Evolutionary conservation across 2,888 invertebrate species (phyloP), one percentile per base, ranked within the genome.

Genomic region (Empis livida): DNA sequence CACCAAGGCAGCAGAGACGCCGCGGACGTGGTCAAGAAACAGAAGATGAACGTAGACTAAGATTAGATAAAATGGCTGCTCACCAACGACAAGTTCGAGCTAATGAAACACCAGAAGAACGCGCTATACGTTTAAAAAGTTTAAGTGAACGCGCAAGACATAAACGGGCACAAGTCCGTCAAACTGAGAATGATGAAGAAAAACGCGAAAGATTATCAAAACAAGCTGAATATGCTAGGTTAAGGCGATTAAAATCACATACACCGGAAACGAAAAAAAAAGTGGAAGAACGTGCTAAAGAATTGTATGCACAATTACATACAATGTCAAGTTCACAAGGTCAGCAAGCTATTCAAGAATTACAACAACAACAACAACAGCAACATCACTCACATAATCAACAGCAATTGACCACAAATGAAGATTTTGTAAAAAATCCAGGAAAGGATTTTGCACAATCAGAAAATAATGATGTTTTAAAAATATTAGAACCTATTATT

Each of bases 401-500:
- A 52, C 42, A 47, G 35, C 35, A 44, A 37, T 23, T 23, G 14
- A 47, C 17, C 15, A 42, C 46, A n/a, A 47, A 42, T 27, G 55
- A 55, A 40, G 52, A 56, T 39, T 58, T 57, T 45, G 57, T 53
- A 9, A 59, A 59, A 49, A 57, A 59, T 45, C 57, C 61, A 20
- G 56, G 57, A 44, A 61, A 62, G 50, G 62, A 62, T 50, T 62
- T 59, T 48, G 55, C 56, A 16, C 61, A 61, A 54, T 60, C 59
- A 14, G 67, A 68, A 46, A 68, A 68, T 55, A 68, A 66, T 48
- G 68, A 68, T 53, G 67, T 68, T 57, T 59, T 68, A 42, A 68
- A 68, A 59, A 68, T 68, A 55, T 65, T 68, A 54, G 69, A 68
- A 59, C 68, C 69, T 46, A 68, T 68, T 53, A 68, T 69, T 54